These are phyloP conservation scores for Heterotilapia buettikoferi DNA, from an alignment of 2,113 vertebrate species.

Conservation along the genomic window DNA sequence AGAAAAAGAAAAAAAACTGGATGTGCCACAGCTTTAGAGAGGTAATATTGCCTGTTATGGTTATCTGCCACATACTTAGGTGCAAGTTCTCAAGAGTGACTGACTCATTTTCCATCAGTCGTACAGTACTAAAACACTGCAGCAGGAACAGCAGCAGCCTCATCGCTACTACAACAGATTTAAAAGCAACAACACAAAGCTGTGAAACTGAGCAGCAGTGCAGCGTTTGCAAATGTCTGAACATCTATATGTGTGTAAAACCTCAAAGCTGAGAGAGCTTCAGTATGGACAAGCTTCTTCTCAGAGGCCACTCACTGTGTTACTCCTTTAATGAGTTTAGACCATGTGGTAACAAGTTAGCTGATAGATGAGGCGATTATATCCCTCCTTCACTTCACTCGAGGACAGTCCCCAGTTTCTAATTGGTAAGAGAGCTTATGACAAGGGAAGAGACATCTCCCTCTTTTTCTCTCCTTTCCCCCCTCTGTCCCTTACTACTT, in stretches of 20 bases:
- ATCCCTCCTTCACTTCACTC: constrained; percentile 32
- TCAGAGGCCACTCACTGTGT: neutral
- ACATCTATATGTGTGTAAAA: neutral
- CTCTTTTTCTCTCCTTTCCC: neutral
- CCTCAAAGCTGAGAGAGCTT: neutral
- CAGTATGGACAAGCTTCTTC: neutral
- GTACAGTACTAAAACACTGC: neutral
- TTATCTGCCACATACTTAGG: neutral
- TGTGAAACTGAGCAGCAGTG: neutral
- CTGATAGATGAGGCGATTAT: constrained; percentile 64
- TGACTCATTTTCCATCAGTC: neutral
- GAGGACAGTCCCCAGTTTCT: constrained; percentile 47
- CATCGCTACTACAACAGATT: neutral
- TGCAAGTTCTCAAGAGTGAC: neutral
- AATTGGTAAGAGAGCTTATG: constrained; percentile 53
- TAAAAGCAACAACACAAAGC: neutral
- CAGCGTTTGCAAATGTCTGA: neutral
- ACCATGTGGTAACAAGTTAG: constrained; percentile 31
- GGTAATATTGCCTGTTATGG: neutral
- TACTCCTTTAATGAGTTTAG: constrained; percentile 39
- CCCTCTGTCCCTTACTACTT: constrained; percentile 1
- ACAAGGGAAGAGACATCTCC: constrained; percentile 21
- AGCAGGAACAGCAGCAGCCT: neutral
- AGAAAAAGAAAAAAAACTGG: neutral
- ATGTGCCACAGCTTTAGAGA: neutral